Evolutionary conservation across 2,888 invertebrate species (phyloP), one percentile per base, ranked within the genome.

Genomic region (Tolmerus cingulatus): DNA sequence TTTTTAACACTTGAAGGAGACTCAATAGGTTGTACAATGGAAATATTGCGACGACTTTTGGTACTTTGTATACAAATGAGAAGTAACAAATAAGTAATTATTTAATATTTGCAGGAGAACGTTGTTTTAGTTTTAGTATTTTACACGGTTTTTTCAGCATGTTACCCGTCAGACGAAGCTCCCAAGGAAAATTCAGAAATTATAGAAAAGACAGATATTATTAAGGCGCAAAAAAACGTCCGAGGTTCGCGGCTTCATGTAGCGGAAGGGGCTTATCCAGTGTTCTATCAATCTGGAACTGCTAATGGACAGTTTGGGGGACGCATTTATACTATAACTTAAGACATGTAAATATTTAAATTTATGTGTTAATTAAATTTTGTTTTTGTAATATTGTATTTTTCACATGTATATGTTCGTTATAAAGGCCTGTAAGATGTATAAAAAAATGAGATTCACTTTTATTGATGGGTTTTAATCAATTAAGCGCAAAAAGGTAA

Each of bases 251-350:
- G 82, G 7, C 82, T 82, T 16, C 82, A 82, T 66, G 66, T 90
- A 14, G 90, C 90, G 12, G 90, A 90, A 12, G 90, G 90, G 5
- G 90, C 90, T 5, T 90, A 91, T 89, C 90, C 91, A 0, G 90
- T 90, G 77, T 90, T 89, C 85, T 91, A 90, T 76, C 90, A 90
- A 87, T 89, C 90, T 1, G 90, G 91, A 19, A 89, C 89, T 88
- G 90, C 90, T 3, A 91, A 91, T 89, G 91, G 91, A 14, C 89
- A 89, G 86, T 91, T 91, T 66, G 57, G 37, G 4, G 51, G n/a
- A 16, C 57, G 40, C 9, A 82, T 82, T 12, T 82, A 82, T 23
- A 82, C 66, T 16, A 14, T 82, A n/a, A 57, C 27, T 37, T 82
- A 82, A 74, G 34, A 74, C n/a, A n/a, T n/a, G n/a, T n/a, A n/a